Conservation (phyloP, 1,140 invertebrate genomes). For the Danaus melanippus region DNA sequence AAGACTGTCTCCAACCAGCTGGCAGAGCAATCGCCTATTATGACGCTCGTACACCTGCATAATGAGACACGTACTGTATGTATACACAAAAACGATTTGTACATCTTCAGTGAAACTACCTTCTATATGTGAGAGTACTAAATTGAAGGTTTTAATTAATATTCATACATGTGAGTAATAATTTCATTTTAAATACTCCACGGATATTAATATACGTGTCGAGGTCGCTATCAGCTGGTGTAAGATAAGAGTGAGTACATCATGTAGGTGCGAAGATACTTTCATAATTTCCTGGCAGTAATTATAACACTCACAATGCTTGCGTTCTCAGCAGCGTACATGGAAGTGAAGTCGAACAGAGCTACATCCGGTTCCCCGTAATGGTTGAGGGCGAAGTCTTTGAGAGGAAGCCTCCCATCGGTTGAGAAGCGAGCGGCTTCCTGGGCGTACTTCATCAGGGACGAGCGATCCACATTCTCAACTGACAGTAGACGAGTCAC, state of each 20-base stretch:
- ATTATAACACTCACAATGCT: conserved; percentile 41
- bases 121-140: too few species aligned
- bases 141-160: too few species aligned
- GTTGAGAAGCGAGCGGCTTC: conserved; percentile 98
- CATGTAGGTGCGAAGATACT: too few species aligned
- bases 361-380: conserved; percentile 98
- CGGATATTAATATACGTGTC: too few species aligned
- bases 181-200: too few species aligned
- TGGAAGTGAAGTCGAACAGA: conserved; percentile 99
- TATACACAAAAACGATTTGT: conserved; percentile 1
- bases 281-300: too few species aligned
- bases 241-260: too few species aligned
- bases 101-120: background rate
- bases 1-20: conserved; percentile 95
- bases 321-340: conserved; percentile 97
- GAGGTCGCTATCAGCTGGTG: too few species aligned
- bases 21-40: conserved; percentile 86
- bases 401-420: conserved; percentile 87
- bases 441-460: conserved; percentile 91
- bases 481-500: conserved; percentile 88
- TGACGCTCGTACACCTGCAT: conserved; percentile 75
- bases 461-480: conserved; percentile 93
- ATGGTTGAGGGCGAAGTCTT: conserved; percentile 98
- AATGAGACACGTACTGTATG: conserved; percentile 1
- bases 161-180: too few species aligned